phyloP scores from a whole-genome alignment of 1,140 invertebrate genomes.

The Leptestheria dahalacensis region DNA sequence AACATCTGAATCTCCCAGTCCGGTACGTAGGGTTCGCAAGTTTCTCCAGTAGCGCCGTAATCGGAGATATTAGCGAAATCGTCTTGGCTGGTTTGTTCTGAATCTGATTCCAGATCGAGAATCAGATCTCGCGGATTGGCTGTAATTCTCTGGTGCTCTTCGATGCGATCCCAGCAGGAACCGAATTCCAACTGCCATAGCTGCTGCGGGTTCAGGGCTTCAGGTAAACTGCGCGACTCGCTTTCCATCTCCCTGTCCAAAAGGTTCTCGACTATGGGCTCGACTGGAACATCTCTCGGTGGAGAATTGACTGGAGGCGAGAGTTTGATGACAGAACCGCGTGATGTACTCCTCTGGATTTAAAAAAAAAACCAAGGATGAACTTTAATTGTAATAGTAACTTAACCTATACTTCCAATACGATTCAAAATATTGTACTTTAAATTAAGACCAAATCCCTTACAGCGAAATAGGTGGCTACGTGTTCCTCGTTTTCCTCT shows the following conservation, averaged over 20 bases:
- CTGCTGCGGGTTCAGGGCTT: slow-evolving; percentile 22
- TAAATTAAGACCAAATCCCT: neutral
- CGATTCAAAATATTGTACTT: neutral
- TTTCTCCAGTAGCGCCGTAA: neutral
- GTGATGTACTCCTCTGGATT: neutral
- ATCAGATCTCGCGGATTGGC: neutral
- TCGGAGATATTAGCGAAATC: neutral
- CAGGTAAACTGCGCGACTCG: neutral
- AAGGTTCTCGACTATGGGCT: neutral
- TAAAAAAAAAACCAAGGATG: neutral
- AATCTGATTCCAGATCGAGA: neutral
- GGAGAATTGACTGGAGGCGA: neutral
- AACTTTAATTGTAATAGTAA: too few species aligned
- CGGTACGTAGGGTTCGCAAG: slow-evolving; percentile 27
- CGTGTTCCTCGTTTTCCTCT: neutral
- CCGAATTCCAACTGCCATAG: slow-evolving; percentile 26
- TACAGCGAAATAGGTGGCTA: neutral
- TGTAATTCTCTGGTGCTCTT: neutral
- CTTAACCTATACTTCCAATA: too few species aligned
- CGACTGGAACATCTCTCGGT: neutral
- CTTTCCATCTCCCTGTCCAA: neutral
- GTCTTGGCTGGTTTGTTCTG: neutral
- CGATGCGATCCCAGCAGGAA: slow-evolving; percentile 14
- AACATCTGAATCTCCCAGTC: slow-evolving; percentile 66
- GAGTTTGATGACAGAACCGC: slow-evolving; percentile 1